A percentile compares a stretch with the other conserved stretches of the same genome.
phyloP scores from a whole-genome alignment of 2,113 vertebrate species.

The Blennius ocellaris region DNA sequence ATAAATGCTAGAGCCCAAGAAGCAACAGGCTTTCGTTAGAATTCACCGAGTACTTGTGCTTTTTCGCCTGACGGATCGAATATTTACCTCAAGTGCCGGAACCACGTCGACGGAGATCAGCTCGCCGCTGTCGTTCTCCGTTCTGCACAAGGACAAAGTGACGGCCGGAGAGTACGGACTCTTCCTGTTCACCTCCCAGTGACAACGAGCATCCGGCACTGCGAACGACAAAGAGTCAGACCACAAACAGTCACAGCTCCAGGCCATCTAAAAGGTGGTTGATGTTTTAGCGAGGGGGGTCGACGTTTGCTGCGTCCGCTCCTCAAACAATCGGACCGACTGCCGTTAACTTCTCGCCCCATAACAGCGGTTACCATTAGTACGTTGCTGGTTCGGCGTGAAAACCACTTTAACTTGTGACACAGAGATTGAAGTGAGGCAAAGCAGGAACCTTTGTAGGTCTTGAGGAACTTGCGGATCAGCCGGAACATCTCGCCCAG shows the following conservation, averaged over 20 bases:
- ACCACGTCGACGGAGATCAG: constrained; percentile 76
- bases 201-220: constrained; percentile 41
- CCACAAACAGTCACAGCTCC: too few relatives aligned
- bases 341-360: too few relatives aligned
- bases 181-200: constrained; percentile 68
- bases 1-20: too few relatives aligned
- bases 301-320: too few relatives aligned
- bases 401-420: too few relatives aligned
- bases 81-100: constrained; percentile 67
- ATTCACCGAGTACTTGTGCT: too few relatives aligned
- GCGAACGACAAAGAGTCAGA: background rate
- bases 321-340: too few relatives aligned
- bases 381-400: too few relatives aligned
- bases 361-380: too few relatives aligned
- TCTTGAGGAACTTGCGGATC: constrained; percentile 72
- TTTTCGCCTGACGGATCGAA: background rate
- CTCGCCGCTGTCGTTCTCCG: constrained; percentile 2
- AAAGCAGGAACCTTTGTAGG: constrained; percentile 65
- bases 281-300: too few relatives aligned
- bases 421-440: background rate
- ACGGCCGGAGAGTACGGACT: constrained; percentile 53
- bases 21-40: too few relatives aligned
- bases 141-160: constrained; percentile 56
- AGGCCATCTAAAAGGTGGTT: too few relatives aligned
- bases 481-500: constrained; percentile 65